Base-by-base conservation (phyloP, 2,888 invertebrate genomes). In the Drosophila borealis region DNA sequence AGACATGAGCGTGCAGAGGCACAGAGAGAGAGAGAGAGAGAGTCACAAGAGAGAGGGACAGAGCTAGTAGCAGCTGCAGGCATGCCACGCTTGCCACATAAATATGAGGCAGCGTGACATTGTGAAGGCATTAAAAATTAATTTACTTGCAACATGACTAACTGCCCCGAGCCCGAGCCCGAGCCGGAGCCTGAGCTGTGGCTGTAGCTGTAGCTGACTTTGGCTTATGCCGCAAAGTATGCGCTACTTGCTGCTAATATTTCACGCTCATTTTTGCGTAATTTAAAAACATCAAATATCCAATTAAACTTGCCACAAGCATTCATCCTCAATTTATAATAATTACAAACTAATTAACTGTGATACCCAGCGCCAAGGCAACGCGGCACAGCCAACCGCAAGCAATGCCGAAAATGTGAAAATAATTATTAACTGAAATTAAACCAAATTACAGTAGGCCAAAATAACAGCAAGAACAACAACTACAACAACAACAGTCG, bases 311-410 rank as follows among this genome's bases (percentile, higher is more conserved):
- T 90, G 85, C 89, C 89, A 90, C 86, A 87, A 86, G 81, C 86
- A 89, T 82, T 84, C 85, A 81, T 86, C 85, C 81, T 73, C 80
- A 88, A 90, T 90, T 90, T 90, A 87, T 88, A 89, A 84, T 84
- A 90, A 90, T 90, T 90, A 88, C 90, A 86, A 87, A 90, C 88
- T 90, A 90, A 90, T 90, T 90, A 90, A 89, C 89, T 90, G 76
- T 72, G 87, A 81, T 81, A 76, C 87, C 85, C 82, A 62, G 44
- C 44, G 78, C 66, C 84, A 71, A 73, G 88, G 85, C 89, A 80
- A 75, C 81, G 54, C 45, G 5, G 19, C 65, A 14, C 46, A n/a
- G 60, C 53, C 74, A 75, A 81, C 81, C 84, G 57, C 88, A 80
- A 78, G 75, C 68, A 81, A 83, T 76, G 72, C 87, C 56, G 57